Conservation (phyloP, 2,113 vertebrate genomes). For the Passer domesticus region DNA sequence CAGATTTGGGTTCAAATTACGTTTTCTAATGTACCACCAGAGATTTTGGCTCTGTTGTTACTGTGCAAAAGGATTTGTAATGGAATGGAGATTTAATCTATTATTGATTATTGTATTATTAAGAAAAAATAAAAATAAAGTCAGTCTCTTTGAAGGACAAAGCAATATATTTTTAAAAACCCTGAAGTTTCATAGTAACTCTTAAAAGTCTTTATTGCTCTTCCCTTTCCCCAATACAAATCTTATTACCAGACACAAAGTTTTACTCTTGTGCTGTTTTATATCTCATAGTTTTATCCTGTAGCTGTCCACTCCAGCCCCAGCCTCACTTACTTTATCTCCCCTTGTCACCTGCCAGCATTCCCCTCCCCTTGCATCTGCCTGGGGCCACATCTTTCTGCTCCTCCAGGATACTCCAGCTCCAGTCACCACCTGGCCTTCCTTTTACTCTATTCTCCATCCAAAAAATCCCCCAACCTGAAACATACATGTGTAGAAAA, state of each 20-base stretch:
- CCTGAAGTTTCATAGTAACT: not conserved
- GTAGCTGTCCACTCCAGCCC: not conserved
- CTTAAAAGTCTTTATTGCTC: not conserved
- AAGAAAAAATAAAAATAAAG: not conserved
- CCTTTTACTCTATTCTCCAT: not conserved
- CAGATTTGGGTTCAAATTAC: slow-evolving; percentile 28
- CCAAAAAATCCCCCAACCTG: not conserved
- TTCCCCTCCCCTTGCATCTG: not conserved
- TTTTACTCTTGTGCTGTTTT: not conserved
- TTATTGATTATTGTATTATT: slow-evolving; percentile 51
- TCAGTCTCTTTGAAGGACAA: not conserved
- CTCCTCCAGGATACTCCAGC: not conserved
- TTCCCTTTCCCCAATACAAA: not conserved
- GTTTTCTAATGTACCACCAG: not conserved
- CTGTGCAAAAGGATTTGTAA: slow-evolving; percentile 32
- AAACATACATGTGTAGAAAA: not conserved
- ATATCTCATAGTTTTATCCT: not conserved
- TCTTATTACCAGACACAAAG: not conserved
- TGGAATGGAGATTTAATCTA: slow-evolving; percentile 22
- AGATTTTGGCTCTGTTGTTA: not conserved
- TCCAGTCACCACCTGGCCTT: not conserved
- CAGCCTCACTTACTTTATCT: not conserved
- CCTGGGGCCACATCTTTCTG: not conserved
- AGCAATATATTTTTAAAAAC: slow-evolving; percentile 3
- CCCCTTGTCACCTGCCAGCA: not conserved